Conservation (phyloP, 2,888 invertebrate species). For the Lasioglossum figueresi region DNA sequence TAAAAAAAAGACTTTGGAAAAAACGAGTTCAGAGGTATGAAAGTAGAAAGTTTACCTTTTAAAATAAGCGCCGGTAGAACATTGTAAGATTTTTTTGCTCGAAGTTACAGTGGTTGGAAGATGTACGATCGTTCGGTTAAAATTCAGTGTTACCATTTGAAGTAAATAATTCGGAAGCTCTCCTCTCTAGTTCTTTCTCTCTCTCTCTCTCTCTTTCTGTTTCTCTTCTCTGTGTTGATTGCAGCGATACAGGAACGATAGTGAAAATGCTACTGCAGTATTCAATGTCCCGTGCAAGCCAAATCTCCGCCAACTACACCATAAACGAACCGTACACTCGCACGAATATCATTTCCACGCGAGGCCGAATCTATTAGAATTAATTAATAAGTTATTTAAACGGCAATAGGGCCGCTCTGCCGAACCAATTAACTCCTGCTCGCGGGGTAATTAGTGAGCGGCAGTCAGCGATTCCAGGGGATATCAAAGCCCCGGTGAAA, state of each 20-base stretch:
- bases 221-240: neutral
- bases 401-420: constrained; percentile 26
- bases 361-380: constrained; percentile 49
- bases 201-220: neutral
- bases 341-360: constrained; percentile 22
- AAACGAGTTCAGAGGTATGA: neutral
- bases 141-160: neutral
- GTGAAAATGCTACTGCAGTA: constrained; percentile 3
- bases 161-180: neutral
- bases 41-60: neutral
- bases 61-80: neutral
- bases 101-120: neutral
- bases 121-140: neutral
- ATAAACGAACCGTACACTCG: constrained; percentile 11
- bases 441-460: constrained; percentile 24
- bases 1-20: neutral
- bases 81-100: neutral
- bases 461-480: constrained; percentile 7
- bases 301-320: neutral
- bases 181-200: too few relatives aligned
- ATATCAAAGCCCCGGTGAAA: neutral
- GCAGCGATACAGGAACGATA: neutral
- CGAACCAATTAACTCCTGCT: constrained; percentile 42
- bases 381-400: constrained; percentile 57
- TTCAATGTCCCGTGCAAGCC: constrained; percentile 18